phyloP scores from a whole-genome alignment of 1,140 invertebrate genomes.

The Calliopsis andreniformis region DNA sequence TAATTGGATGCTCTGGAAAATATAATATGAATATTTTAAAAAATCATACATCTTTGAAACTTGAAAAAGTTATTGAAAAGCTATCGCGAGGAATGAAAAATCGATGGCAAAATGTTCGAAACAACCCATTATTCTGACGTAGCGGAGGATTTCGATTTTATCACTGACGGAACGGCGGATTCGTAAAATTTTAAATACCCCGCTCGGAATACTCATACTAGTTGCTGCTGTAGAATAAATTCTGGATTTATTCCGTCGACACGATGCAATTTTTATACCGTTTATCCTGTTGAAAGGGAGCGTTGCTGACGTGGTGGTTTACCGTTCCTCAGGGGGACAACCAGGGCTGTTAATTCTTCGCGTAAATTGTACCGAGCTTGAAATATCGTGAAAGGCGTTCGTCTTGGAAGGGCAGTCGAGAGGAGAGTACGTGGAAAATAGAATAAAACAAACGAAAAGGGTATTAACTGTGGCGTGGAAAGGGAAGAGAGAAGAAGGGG shows the following conservation, averaged over 20 bases:
- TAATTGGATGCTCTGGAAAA: too few species aligned
- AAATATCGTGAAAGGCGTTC: conserved; percentile 22
- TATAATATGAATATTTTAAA: too few species aligned
- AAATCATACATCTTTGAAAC: too few species aligned
- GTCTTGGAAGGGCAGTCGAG: conserved; percentile 8
- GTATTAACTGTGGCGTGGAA: background rate
- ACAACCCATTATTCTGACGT: conserved; percentile 6
- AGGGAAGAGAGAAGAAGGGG: conserved; percentile 37
- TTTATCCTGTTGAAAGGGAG: conserved; percentile 13
- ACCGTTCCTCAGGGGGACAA: conserved; percentile 25
- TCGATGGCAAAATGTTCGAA: background rate
- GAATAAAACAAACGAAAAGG: background rate
- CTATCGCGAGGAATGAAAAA: conserved; percentile 4
- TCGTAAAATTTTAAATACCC: conserved; percentile 29
- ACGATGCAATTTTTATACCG: conserved; percentile 47
- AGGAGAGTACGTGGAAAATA: background rate
- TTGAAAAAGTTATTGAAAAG: too few species aligned
- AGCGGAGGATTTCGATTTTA: conserved; percentile 18
- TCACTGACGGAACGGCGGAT: background rate
- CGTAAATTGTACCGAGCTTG: conserved; percentile 45
- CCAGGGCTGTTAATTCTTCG: conserved; percentile 45
- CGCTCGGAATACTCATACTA: background rate
- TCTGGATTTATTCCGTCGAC: conserved; percentile 40
- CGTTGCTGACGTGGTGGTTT: conserved; percentile 34
- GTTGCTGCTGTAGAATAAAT: conserved; percentile 16